These are phyloP conservation scores for Crematogaster levior DNA, from an alignment of 2,888 invertebrate species.

Conservation along the genomic window DNA sequence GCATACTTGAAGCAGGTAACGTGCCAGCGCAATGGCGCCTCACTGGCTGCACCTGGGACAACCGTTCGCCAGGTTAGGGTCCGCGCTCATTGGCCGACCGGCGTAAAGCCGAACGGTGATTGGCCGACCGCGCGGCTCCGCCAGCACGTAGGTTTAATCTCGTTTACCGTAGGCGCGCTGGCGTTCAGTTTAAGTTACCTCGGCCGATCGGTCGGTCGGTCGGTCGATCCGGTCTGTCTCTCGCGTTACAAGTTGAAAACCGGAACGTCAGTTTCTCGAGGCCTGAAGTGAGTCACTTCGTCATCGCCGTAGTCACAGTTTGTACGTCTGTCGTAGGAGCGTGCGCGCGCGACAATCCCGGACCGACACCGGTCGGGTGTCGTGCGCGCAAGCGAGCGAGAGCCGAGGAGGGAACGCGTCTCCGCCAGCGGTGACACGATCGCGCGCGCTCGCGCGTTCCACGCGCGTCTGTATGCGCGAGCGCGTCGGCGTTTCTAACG, in stretches of 20 bases:
- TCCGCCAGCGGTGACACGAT: slow-evolving; percentile 39
- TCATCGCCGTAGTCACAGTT: neutral
- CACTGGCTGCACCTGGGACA: slow-evolving; percentile 77
- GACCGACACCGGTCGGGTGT: slow-evolving; percentile 21
- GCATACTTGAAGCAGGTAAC: slow-evolving; percentile 68
- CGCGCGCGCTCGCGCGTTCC: slow-evolving; percentile 17
- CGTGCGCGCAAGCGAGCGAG: slow-evolving; percentile 44
- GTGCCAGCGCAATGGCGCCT: slow-evolving; percentile 80
- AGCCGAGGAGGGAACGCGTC: neutral
- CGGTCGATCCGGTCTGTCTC: slow-evolving; percentile 52
- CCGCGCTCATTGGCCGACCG: slow-evolving; percentile 65
- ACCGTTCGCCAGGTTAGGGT: slow-evolving; percentile 79
- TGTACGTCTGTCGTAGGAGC: neutral
- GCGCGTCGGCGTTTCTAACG: neutral
- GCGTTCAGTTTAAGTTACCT: slow-evolving; percentile 83
- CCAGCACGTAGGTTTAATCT: slow-evolving; percentile 80
- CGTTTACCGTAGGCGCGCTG: slow-evolving; percentile 83
- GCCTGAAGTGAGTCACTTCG: too few species aligned
- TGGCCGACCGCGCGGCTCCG: slow-evolving; percentile 65
- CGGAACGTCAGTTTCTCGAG: neutral
- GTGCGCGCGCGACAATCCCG: slow-evolving; percentile 33
- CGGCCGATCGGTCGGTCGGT: slow-evolving; percentile 80
- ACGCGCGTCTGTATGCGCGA: neutral
- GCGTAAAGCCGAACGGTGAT: slow-evolving; percentile 62
- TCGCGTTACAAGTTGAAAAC: slow-evolving; percentile 2